These are phyloP conservation scores for Stenodera caucasica DNA, from an alignment of 2,888 invertebrate genomes.

Conservation along the genomic window DNA sequence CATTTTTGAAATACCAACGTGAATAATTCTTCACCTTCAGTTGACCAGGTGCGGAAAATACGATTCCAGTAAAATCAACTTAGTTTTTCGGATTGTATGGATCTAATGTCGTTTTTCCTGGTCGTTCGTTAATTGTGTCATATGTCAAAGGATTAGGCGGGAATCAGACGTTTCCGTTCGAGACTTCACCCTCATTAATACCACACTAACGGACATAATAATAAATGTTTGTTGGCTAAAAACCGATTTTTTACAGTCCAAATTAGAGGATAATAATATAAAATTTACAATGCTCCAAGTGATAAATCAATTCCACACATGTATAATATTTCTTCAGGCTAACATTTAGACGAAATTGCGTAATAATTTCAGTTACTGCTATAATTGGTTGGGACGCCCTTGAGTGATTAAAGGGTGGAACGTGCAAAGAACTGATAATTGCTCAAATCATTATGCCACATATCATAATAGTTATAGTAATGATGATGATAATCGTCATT, in stretches of 20 bases:
- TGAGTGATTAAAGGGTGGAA: constrained; percentile 31
- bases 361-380: constrained; percentile 28
- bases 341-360: constrained; percentile 11
- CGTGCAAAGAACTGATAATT: constrained; percentile 35
- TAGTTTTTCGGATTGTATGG: no score
- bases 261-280: not conserved
- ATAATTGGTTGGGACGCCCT: constrained; percentile 28
- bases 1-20: not conserved
- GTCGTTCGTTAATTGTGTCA: not conserved
- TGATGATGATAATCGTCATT: constrained; percentile 16
- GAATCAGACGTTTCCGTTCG: not conserved
- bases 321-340: no score
- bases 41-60: no score
- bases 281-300: not conserved
- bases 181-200: not conserved
- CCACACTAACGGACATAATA: not conserved
- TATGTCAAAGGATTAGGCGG: constrained; percentile 4
- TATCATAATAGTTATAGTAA: constrained; percentile 11
- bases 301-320: not conserved
- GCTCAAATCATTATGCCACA: constrained; percentile 30
- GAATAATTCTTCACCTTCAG: no score
- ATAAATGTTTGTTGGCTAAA: not conserved
- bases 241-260: not conserved
- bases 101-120: constrained; percentile 1
- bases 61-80: no score